phyloP scores from a whole-genome alignment of 2,113 vertebrate genomes.

The Embiotoca jacksoni region DNA sequence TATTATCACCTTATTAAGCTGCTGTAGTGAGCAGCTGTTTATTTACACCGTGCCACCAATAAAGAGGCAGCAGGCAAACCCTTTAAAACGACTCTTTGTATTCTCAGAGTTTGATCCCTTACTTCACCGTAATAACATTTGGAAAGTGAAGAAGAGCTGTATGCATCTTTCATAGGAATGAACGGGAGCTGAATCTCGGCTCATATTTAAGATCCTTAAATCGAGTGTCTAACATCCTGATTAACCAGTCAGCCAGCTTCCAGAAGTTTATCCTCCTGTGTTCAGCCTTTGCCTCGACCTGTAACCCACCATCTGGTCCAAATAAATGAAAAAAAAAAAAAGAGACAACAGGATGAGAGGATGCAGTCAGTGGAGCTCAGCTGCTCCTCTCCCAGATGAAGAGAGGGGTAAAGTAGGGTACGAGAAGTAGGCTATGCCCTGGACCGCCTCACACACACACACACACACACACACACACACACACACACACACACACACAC shows the following conservation, averaged over 20 bases:
- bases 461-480: constrained; percentile 61
- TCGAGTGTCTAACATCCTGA: background rate
- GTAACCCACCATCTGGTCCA: constrained; percentile 54
- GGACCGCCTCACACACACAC: constrained; percentile 49
- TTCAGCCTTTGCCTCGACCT: constrained; percentile 42
- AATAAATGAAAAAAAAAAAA: constrained; percentile 20
- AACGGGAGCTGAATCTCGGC: too few relatives aligned
- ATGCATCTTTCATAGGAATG: too few relatives aligned
- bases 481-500: constrained; percentile 47
- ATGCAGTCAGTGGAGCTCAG: constrained; percentile 42
- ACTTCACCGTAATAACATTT: too few relatives aligned
- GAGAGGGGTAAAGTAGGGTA: constrained; percentile 80
- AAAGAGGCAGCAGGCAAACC: too few relatives aligned
- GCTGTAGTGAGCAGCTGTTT: too few relatives aligned
- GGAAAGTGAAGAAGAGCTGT: too few relatives aligned
- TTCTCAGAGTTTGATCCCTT: too few relatives aligned
- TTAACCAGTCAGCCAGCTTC: background rate
- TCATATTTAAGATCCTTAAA: background rate
- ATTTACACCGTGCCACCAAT: too few relatives aligned
- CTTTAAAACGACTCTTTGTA: too few relatives aligned
- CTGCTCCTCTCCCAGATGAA: constrained; percentile 44
- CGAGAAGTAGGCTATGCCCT: constrained; percentile 82
- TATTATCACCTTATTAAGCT: too few relatives aligned
- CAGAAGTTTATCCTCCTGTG: constrained; percentile 4
- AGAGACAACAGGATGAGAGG: constrained; percentile 30